phyloP scores from a whole-genome alignment of 2,888 invertebrate species.

The Cataglyphis rosenhaueri region DNA sequence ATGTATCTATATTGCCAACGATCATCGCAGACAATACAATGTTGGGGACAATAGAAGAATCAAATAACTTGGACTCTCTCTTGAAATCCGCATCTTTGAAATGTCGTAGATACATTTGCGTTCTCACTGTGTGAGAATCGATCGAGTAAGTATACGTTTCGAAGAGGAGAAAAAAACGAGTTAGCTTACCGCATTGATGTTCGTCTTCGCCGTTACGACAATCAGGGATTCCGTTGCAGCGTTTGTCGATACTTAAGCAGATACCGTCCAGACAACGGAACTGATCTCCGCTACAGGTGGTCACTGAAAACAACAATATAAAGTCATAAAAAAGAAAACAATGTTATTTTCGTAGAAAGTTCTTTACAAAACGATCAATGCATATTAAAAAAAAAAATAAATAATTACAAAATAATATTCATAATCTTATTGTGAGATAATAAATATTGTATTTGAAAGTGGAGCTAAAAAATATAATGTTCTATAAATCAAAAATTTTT shows the following conservation, averaged over 20 bases:
- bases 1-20: neutral
- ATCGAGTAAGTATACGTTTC: neutral
- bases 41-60: neutral
- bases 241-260: conserved; percentile 86
- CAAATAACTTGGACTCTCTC: conserved; percentile 12
- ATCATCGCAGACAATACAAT: neutral
- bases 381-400: neutral
- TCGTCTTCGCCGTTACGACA: conserved; percentile 88
- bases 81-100: conserved; percentile 15
- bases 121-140: neutral
- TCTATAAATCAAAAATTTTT: neutral
- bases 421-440: neutral
- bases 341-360: neutral
- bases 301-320: conserved; percentile 78
- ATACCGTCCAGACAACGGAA: conserved; percentile 87
- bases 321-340: neutral
- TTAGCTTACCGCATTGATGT: conserved; percentile 85
- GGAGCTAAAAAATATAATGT: neutral
- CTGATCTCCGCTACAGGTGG: conserved; percentile 86
- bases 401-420: neutral
- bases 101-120: neutral
- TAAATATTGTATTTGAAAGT: neutral
- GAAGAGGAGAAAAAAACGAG: neutral
- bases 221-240: conserved; percentile 86
- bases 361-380: neutral